Conservation (phyloP, 2,113 vertebrate species). For the Lutjanus erythropterus region DNA sequence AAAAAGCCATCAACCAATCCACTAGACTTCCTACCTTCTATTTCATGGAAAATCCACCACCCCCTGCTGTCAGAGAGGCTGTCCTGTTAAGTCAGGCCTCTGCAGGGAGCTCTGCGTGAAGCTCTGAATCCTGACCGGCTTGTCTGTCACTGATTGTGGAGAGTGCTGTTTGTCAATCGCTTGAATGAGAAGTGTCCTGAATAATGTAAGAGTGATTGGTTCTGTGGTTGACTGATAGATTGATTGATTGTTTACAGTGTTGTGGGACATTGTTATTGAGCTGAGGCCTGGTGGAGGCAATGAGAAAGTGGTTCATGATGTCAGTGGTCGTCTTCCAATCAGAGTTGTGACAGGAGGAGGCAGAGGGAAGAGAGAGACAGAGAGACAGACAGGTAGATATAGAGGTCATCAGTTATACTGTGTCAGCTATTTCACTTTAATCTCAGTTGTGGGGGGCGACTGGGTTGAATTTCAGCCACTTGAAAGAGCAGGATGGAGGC, state of each 20-base stretch:
- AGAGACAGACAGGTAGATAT: constrained; percentile 16
- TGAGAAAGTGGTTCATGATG: constrained; percentile 21
- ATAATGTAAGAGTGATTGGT: constrained; percentile 4
- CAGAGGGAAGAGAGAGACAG: background rate
- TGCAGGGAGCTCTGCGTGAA: constrained; percentile 37
- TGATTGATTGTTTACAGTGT: constrained; percentile 42
- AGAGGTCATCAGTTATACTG: constrained; percentile 27
- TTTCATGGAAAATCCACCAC: constrained; percentile 32
- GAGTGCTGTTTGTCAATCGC: background rate
- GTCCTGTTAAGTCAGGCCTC: constrained; percentile 39
- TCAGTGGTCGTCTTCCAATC: constrained; percentile 31
- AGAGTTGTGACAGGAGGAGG: background rate
- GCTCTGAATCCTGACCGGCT: constrained; percentile 12
- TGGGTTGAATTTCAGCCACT: constrained; percentile 17
- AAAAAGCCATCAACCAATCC: constrained; percentile 49
- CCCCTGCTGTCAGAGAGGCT: constrained; percentile 41
- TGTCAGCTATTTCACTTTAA: constrained; percentile 35
- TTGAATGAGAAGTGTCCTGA: constrained; percentile 28
- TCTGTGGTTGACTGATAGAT: constrained; percentile 20
- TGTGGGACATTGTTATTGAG: constrained; percentile 46
- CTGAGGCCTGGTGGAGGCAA: constrained; percentile 7
- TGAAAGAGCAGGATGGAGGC: constrained; percentile 4
- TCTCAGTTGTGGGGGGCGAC: constrained; percentile 5
- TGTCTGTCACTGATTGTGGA: constrained; percentile 26
- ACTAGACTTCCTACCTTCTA: constrained; percentile 25